Conservation (phyloP, 2,113 vertebrate genomes). For the Vulpes ferrilata region DNA sequence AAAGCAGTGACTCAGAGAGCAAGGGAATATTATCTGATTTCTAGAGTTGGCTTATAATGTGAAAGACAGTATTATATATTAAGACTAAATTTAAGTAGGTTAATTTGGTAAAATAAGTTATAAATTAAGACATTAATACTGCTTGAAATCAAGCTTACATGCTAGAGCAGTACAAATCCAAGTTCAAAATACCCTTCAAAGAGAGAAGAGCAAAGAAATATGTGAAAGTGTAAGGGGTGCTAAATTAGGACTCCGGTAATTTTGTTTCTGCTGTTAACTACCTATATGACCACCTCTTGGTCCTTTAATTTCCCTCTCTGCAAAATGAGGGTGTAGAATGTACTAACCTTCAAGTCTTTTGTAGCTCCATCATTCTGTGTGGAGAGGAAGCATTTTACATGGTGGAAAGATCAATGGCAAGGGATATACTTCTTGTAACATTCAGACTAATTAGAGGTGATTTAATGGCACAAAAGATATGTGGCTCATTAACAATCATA, state of each 20-base stretch:
- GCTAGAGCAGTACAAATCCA: not conserved
- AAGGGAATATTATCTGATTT: not conserved
- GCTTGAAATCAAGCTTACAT: constrained; percentile 35
- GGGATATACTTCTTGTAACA: constrained; percentile 60
- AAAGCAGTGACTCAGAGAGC: not conserved
- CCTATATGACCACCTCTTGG: not conserved
- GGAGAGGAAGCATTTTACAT: not conserved
- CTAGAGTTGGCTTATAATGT: not conserved
- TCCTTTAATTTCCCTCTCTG: not conserved
- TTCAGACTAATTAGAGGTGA: constrained; percentile 79
- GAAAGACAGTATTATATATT: not conserved
- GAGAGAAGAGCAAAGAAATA: not conserved
- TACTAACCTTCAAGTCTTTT: not conserved
- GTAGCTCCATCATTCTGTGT: not conserved
- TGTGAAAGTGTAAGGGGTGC: not conserved
- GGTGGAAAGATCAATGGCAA: constrained; percentile 35
- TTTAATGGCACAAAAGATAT: constrained; percentile 72
- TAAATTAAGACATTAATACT: constrained; percentile 19
- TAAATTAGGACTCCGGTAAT: not conserved
- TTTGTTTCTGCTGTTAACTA: not conserved
- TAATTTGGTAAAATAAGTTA: not conserved
- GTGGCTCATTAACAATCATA: constrained; percentile 63
- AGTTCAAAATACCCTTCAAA: not conserved
- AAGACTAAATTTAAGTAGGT: not conserved
- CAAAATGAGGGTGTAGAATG: not conserved